These are phyloP conservation scores for Azemiops feae DNA, from an alignment of 2,113 vertebrate genomes.

Conservation along the genomic window DNA sequence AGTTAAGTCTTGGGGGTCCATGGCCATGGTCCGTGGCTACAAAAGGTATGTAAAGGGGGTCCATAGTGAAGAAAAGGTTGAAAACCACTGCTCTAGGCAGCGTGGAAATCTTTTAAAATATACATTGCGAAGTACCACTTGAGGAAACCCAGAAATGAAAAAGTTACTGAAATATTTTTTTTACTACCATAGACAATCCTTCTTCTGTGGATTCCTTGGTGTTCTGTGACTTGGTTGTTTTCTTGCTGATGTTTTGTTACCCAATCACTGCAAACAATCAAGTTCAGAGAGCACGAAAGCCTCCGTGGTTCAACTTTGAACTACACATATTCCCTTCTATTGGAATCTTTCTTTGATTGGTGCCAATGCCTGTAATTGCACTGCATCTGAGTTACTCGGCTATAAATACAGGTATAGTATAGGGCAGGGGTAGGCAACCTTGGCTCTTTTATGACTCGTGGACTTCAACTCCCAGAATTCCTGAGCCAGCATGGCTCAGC, in stretches of 20 bases:
- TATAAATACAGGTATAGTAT: too few species aligned
- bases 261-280: background rate
- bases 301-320: background rate
- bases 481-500: too few species aligned
- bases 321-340: background rate
- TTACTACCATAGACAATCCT: background rate
- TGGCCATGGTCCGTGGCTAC: background rate
- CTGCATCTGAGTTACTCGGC: too few species aligned
- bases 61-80: background rate
- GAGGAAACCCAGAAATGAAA: background rate
- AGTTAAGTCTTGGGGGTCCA: background rate
- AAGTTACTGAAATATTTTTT: background rate
- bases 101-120: background rate
- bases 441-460: too few species aligned
- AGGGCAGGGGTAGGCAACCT: too few species aligned
- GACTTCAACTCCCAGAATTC: too few species aligned
- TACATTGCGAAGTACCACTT: background rate
- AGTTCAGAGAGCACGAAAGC: background rate
- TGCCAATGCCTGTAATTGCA: background rate
- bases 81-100: background rate
- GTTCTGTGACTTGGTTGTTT: background rate
- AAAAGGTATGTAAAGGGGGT: background rate
- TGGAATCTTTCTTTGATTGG: background rate
- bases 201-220: background rate
- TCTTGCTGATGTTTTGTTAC: background rate